Evolutionary conservation across 2,888 invertebrate genomes (phyloP), one percentile per base, ranked within the genome.

Genomic region (Cactoblastis cactorum): DNA sequence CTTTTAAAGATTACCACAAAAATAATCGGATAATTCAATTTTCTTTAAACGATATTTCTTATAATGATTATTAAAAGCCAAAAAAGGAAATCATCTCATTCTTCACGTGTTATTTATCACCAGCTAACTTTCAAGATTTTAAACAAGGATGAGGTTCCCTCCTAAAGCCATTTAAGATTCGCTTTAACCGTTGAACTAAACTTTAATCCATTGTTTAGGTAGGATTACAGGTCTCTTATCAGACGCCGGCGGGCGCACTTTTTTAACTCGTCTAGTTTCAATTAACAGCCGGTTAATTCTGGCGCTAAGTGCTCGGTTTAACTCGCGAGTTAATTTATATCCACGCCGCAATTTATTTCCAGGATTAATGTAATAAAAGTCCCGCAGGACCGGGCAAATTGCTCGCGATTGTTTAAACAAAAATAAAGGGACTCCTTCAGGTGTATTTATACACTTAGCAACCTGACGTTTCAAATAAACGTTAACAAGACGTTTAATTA

Each of bases 221-320:
- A 56, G 77, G 81, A 77, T 85, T 79, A 82, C 66, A 53, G 57
- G 59, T 57, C 63, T 65, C 74, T 84, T 82, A 83, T 83, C 84
- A 75, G 71, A 67, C 60, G 69, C 61, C 69, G 65, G 68, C 69
- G 63, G 60, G 56, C 55, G 48, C 57, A 62, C 63, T 68, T 80
- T 82, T 83, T 80, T 73, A 65, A 68, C 69, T 73, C 74, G 70
- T 75, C 80, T 79, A 83, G 81, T 88, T 87, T 86, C 86, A 88
- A 88, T 89, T 87, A 85, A 80, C 63, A 71, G 71, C 73, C 74
- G 71, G 80, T 84, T 87, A 84, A 87, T 85, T 81, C 78, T 69
- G 58, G 66, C 58, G 80, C 77, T 83, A 85, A 86, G 82, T 84
- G 80, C 74, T 78, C 66, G 82, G 80, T 80, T 82, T 79, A 78